Base-by-base conservation (phyloP, 2,113 vertebrate genomes). In the Taurulus bubalis region DNA sequence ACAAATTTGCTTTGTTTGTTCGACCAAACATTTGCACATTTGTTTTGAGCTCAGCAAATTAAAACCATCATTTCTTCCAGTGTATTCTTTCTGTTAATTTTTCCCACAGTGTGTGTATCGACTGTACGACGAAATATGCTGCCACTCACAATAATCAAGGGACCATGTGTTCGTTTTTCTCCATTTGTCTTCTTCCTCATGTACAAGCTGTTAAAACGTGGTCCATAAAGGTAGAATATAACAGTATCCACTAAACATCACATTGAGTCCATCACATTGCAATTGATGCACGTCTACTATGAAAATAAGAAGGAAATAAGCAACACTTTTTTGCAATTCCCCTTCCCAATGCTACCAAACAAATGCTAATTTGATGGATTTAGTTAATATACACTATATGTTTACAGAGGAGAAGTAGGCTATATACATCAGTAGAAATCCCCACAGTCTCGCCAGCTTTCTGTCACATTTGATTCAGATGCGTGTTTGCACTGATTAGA, bases 401-500 rank as follows among this genome's bases (percentile, higher is more conserved):
- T 55, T 80, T 6, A 24, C 58, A 24, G 42, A 51, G 11, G 20
- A 40, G 45, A 47, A 15, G 70, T 3, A 20, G 30, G 24, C n/a
- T 24, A 5, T 22, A 32, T 32, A 7, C 8, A 53, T 64, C 14
- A 38, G 60, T 16, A 3, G 22, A 73, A 71, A 69, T 60, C 59
- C 24, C 26, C 51, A 70, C 18, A 6, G 12, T 28, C 22, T 62
- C 36, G 20, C 16, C 34, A 26, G 62, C 47, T n/a, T 32, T 42
- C 45, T 71, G 79, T 55, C 77, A 81, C 66, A 8, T 86, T 71
- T 60, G 40, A 81, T 72, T 87, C 71, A 10, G 30, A 77, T 63
- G 86, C 62, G 18, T 56, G 11, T 6, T 2, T 7, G 24, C 77
- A 26, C 84, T 82, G 86, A 89, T 91, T 74, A 51, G 53, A 72